A percentile compares a stretch with the other conserved stretches of the same genome.
phyloP scores from a whole-genome alignment of 2,888 invertebrate genomes.

The Tuberolachnus salignus region DNA sequence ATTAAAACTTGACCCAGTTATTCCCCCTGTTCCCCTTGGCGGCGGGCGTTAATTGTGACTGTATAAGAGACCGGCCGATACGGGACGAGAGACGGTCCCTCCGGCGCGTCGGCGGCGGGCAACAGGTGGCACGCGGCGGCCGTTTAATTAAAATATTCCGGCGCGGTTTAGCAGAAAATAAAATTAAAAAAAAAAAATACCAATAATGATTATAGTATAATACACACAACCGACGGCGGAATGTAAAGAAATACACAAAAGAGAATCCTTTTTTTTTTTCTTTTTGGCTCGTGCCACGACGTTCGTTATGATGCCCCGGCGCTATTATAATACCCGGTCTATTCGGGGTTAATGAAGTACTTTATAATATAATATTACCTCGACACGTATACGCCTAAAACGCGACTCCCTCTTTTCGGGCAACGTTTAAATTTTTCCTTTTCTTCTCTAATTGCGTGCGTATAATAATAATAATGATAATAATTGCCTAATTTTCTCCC shows the following conservation, averaged over 20 bases:
- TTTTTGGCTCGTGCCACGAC: slow-evolving; percentile 52
- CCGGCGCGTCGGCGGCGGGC: slow-evolving; percentile 11
- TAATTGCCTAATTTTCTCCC: slow-evolving; percentile 51
- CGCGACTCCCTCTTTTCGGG: slow-evolving; percentile 35
- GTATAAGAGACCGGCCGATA: no score
- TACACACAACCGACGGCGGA: neutral
- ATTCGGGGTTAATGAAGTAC: slow-evolving; percentile 44
- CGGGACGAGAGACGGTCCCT: slow-evolving; percentile 13
- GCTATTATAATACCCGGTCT: slow-evolving; percentile 14
- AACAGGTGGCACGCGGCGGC: slow-evolving; percentile 44
- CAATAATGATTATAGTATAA: slow-evolving; percentile 2
- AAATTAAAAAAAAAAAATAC: slow-evolving; percentile 8
- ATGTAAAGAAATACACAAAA: slow-evolving; percentile 19
- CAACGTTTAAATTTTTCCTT: neutral
- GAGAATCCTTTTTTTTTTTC: no score
- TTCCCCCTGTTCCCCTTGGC: slow-evolving; percentile 16
- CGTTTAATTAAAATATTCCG: slow-evolving; percentile 49
- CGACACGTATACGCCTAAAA: neutral
- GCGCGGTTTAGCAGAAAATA: neutral
- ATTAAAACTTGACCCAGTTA: slow-evolving; percentile 56
- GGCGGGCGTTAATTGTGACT: slow-evolving; percentile 35
- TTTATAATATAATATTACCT: no score
- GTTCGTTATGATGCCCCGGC: no score
- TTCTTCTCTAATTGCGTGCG: neutral
- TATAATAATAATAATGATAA: slow-evolving; percentile 30